Evolutionary conservation across 2,888 invertebrate genomes (phyloP).

Genomic region (Drosophila mimetica): DNA sequence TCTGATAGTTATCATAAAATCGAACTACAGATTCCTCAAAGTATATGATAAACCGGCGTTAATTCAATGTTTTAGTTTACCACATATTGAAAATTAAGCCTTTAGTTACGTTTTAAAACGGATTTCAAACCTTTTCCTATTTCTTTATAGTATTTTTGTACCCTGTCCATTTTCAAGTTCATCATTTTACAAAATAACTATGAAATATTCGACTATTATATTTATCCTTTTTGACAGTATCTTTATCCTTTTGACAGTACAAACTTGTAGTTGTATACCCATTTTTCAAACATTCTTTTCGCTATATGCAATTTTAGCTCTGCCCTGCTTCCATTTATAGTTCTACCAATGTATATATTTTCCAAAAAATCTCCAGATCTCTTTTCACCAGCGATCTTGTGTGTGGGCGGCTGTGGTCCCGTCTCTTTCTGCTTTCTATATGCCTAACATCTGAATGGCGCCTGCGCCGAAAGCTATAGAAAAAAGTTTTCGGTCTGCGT

Average conservation of each 20-base stretch:
- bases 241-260: no score
- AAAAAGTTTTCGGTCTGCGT: conserved; percentile 10
- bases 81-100: background rate
- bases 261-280: background rate
- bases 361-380: conserved; percentile 30
- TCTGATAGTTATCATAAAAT: background rate
- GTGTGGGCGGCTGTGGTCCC: conserved; percentile 22
- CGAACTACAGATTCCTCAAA: background rate
- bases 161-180: conserved; percentile 6
- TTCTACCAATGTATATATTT: background rate
- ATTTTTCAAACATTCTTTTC: background rate
- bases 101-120: background rate
- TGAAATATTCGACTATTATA: background rate
- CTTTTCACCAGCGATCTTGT: conserved; percentile 4
- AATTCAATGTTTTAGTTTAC: background rate
- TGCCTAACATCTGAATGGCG: conserved; percentile 12
- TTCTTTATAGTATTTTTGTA: background rate
- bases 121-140: background rate
- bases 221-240: no score
- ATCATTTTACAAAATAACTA: background rate
- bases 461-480: conserved; percentile 19
- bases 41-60: background rate
- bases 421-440: conserved; percentile 9
- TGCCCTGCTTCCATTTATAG: conserved; percentile 13
- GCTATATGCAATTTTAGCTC: background rate